These are phyloP conservation scores for Phalloptychus januarius DNA, from an alignment of 2,797 vertebrate genomes.

Conservation along the genomic window DNA sequence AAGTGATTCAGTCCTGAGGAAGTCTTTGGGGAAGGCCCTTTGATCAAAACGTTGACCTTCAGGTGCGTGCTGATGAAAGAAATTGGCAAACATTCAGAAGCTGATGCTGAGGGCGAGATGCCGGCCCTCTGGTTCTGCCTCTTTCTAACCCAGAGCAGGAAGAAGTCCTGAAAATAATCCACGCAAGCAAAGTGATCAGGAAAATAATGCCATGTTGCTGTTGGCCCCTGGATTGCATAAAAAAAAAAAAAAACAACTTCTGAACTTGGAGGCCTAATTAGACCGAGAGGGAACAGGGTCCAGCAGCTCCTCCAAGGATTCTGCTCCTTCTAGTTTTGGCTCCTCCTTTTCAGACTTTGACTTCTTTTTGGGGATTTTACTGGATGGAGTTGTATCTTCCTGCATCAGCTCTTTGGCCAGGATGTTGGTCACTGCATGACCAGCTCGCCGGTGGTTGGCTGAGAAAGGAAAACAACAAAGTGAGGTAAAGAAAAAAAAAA, in stretches of 20 bases:
- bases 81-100: constrained; percentile 37
- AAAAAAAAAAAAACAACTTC: not conserved
- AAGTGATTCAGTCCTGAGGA: constrained; percentile 44
- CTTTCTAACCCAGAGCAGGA: constrained; percentile 25
- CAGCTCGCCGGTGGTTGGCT: constrained; percentile 89
- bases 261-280: constrained; percentile 58
- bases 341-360: constrained; percentile 52
- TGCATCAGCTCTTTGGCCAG: constrained; percentile 89
- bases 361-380: constrained; percentile 49
- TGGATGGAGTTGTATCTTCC: constrained; percentile 74
- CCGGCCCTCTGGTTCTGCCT: not conserved
- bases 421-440: constrained; percentile 87
- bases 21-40: constrained; percentile 66
- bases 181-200: constrained; percentile 19
- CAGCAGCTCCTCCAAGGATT: constrained; percentile 79
- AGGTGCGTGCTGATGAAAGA: constrained; percentile 46
- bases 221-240: constrained; percentile 39
- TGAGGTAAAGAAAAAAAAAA: not conserved
- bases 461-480: constrained; percentile 40
- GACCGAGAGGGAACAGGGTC: constrained; percentile 65
- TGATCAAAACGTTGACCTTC: constrained; percentile 25
- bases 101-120: constrained; percentile 16
- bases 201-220: constrained; percentile 31
- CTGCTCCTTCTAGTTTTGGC: constrained; percentile 56
- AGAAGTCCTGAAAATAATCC: constrained; percentile 33